Evolutionary conservation across 1,140 invertebrate species (phyloP).

Genomic region (Bombus picipes): DNA sequence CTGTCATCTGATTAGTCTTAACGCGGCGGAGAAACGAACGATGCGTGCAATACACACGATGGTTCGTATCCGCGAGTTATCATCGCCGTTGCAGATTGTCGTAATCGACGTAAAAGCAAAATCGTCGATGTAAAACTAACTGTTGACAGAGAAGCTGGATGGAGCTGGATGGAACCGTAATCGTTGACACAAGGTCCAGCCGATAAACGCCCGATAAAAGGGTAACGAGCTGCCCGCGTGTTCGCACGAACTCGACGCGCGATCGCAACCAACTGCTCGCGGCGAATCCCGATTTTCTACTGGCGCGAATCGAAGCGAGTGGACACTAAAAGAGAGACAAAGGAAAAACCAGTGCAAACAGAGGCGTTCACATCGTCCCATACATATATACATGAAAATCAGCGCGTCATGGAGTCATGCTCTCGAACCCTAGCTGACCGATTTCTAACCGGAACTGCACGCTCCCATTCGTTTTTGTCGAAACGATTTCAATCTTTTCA

Average conservation of each 20-base stretch:
- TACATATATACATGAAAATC: not conserved
- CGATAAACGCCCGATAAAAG: constrained; percentile 10
- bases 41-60: not conserved
- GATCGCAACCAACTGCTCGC: not conserved
- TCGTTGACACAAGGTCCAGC: not conserved
- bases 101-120: not conserved
- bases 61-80: not conserved
- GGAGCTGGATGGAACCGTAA: not conserved
- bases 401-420: not conserved
- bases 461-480: not conserved
- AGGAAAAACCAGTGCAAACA: constrained; percentile 5
- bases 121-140: not conserved
- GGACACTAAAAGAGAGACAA: not conserved
- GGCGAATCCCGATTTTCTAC: constrained; percentile 34
- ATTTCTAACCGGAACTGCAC: not conserved
- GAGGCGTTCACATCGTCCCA: constrained; percentile 6
- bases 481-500: not conserved
- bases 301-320: constrained; percentile 5
- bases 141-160: not conserved
- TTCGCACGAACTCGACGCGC: not conserved
- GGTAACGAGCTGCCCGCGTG: not conserved
- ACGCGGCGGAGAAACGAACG: not conserved
- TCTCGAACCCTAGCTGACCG: not conserved
- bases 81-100: not conserved
- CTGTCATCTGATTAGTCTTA: not conserved